A percentile compares a stretch with the other conserved stretches of the same genome.
These are phyloP conservation scores for Eulemur rufifrons DNA, from an alignment of 2,113 vertebrate genomes.

Conservation along the genomic window DNA sequence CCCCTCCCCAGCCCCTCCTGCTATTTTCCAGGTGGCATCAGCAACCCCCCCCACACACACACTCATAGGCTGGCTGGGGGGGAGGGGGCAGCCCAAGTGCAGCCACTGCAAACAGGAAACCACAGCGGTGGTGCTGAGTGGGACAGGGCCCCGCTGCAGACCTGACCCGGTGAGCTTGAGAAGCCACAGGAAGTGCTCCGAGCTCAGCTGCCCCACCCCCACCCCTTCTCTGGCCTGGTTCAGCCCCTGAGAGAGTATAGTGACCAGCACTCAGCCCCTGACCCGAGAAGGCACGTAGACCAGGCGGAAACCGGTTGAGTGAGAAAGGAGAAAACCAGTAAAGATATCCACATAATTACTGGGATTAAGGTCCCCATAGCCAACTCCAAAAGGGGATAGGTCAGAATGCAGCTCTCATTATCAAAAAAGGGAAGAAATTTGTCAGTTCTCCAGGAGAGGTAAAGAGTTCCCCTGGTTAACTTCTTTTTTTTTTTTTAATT, in stretches of 20 bases:
- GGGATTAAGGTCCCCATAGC: background rate
- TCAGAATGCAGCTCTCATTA: background rate
- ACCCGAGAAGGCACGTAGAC: background rate
- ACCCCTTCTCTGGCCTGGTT: background rate
- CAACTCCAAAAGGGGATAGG: background rate
- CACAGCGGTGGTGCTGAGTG: background rate
- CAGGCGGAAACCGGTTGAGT: background rate
- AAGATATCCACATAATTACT: background rate
- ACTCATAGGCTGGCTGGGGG: background rate
- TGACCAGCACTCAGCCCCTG: background rate
- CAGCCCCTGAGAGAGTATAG: background rate
- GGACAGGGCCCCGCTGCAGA: slow-evolving; percentile 2
- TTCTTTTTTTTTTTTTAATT: background rate
- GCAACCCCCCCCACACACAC: background rate
- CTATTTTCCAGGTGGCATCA: background rate
- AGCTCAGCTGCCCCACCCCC: background rate
- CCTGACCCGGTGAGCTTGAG: background rate
- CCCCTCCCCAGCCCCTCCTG: background rate
- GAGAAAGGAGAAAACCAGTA: background rate
- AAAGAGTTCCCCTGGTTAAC: background rate
- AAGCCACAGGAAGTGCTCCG: slow-evolving; percentile 66
- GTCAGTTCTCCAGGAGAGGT: background rate
- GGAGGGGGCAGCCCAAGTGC: background rate
- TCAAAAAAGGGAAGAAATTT: background rate
- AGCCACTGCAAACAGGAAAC: slow-evolving; percentile 72